These are phyloP conservation scores for Aphrophora alni DNA, from an alignment of 2,888 invertebrate genomes.

Conservation along the genomic window DNA sequence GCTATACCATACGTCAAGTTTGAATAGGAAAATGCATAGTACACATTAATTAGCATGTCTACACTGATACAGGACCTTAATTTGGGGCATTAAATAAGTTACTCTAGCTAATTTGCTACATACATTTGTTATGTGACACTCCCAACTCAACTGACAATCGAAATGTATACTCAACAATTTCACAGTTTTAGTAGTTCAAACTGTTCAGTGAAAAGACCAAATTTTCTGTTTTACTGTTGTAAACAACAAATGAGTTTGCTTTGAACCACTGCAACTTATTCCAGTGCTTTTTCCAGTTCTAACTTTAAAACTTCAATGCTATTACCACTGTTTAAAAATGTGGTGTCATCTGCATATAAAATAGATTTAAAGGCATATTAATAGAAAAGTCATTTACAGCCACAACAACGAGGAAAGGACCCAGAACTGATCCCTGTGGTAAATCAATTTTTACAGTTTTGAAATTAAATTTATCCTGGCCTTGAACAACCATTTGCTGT, in stretches of 20 bases:
- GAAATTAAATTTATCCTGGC: not conserved
- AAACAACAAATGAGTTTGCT: no score
- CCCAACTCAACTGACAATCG: no score
- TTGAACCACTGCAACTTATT: not conserved
- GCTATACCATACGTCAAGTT: not conserved
- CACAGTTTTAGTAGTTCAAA: not conserved
- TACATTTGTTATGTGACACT: no score
- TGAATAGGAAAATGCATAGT: not conserved
- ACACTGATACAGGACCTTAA: no score
- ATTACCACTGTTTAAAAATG: not conserved
- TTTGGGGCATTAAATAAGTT: no score
- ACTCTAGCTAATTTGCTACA: not conserved
- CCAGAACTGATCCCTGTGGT: not conserved
- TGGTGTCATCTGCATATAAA: not conserved
- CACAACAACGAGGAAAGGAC: not conserved
- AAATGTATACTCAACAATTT: no score
- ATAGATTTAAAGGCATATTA: no score
- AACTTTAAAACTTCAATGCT: no score
- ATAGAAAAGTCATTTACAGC: no score
- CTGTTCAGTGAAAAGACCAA: not conserved
- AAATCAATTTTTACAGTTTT: not conserved
- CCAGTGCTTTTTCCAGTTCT: no score
- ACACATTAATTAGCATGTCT: not conserved
- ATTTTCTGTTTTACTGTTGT: no score
- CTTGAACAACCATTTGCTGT: constrained; percentile 17